Evolutionary conservation across 2,113 vertebrate genomes (phyloP).

Genomic region (Paratilapia polleni): DNA sequence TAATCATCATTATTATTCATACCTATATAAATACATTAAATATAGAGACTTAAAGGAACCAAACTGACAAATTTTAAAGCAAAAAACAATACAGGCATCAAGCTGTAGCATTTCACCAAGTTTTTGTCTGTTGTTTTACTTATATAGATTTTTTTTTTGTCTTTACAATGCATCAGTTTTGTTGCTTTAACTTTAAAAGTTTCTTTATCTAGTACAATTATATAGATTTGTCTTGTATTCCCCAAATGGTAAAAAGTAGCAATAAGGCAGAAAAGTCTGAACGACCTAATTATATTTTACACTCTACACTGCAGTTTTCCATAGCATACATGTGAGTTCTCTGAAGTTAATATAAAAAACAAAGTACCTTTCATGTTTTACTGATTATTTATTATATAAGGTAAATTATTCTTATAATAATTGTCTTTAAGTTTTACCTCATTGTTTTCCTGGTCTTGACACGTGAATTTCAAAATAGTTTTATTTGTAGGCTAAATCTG

Average conservation of each 20-base stretch:
- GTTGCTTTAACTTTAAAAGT: not conserved
- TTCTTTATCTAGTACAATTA: not conserved
- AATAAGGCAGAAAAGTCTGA: not conserved
- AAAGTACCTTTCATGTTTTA: not conserved
- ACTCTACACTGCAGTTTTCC: not conserved
- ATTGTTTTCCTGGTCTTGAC: too few relatives aligned
- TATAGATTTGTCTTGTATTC: not conserved
- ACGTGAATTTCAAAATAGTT: too few relatives aligned
- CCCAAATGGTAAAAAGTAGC: not conserved
- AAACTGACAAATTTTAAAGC: not conserved
- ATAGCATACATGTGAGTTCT: not conserved
- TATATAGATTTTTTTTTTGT: not conserved
- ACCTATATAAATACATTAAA: not conserved
- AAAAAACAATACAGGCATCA: not conserved
- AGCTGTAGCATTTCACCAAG: too few relatives aligned
- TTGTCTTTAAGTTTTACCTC: too few relatives aligned
- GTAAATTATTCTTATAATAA: not conserved
- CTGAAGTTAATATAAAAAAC: accelerated
- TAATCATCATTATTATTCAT: not conserved
- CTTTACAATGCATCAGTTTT: accelerated
- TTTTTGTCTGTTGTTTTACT: too few relatives aligned
- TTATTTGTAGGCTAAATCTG: too few relatives aligned
- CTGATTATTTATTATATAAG: not conserved
- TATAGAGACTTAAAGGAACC: not conserved
- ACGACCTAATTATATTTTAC: not conserved